phyloP scores from a whole-genome alignment of 2,113 vertebrate genomes.

The Sorex fumeus region DNA sequence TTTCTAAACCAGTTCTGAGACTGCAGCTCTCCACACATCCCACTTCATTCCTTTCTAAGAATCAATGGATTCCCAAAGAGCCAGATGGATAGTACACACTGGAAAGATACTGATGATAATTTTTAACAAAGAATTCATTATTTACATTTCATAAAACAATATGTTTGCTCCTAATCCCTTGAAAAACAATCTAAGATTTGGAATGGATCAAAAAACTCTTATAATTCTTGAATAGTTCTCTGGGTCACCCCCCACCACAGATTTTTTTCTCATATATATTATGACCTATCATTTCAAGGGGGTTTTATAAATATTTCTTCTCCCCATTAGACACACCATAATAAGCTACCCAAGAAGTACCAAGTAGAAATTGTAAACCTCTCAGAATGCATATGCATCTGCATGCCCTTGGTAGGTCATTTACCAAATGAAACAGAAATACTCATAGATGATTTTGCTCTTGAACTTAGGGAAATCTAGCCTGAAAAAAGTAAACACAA shows the following conservation, averaged over 20 bases:
- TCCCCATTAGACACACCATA: not conserved
- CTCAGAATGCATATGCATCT: constrained; percentile 46
- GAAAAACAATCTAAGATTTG: constrained; percentile 30
- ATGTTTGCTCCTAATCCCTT: constrained; percentile 14
- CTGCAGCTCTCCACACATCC: not conserved
- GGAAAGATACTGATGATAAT: constrained; percentile 18
- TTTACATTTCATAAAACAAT: constrained; percentile 60
- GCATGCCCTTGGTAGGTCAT: constrained; percentile 63
- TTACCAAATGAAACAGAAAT: constrained; percentile 75
- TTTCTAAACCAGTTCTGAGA: not conserved
- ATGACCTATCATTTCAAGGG: constrained; percentile 39
- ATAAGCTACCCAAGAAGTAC: constrained; percentile 49
- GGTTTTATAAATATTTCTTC: not conserved
- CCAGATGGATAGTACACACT: not conserved
- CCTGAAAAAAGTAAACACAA: constrained; percentile 66
- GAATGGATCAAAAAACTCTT: constrained; percentile 23
- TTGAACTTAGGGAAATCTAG: constrained; percentile 54
- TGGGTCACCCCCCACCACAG: not conserved
- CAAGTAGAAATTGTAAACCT: constrained; percentile 55
- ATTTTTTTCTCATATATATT: constrained; percentile 16
- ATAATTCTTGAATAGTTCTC: constrained; percentile 42
- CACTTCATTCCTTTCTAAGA: not conserved
- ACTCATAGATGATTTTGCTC: constrained; percentile 74
- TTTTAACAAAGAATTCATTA: constrained; percentile 63
- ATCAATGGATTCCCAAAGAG: constrained; percentile 27